Percentiles rank a stretch among this genome's conserved stretches.
phyloP scores from a whole-genome alignment of 2,888 invertebrate genomes.

The Watsonalla cultraria region DNA sequence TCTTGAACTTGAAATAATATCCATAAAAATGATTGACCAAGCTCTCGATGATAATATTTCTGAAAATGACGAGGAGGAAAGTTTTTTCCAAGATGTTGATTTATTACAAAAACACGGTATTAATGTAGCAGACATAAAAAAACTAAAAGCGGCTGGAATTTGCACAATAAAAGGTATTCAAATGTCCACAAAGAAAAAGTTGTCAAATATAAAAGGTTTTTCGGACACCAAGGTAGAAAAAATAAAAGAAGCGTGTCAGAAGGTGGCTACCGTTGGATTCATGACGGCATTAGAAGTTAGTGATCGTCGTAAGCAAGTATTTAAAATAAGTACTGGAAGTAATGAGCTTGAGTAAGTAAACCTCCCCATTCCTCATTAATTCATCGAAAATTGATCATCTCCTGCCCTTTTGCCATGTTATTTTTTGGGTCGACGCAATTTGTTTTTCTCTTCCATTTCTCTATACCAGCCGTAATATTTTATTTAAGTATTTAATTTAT shows the following conservation, averaged over 20 bases:
- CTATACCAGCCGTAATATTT: no score
- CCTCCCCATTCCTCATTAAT: not conserved
- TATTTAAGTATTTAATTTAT: no score
- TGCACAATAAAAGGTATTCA: slow-evolving; percentile 90
- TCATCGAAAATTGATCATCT: not conserved
- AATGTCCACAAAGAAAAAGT: slow-evolving; percentile 86
- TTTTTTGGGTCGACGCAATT: no score
- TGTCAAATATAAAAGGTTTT: slow-evolving; percentile 86
- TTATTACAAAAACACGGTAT: slow-evolving; percentile 80
- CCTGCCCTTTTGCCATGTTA: no score
- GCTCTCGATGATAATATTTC: slow-evolving; percentile 61
- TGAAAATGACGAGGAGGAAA: slow-evolving; percentile 81
- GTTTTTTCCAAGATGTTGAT: slow-evolving; percentile 87
- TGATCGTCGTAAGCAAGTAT: slow-evolving; percentile 84
- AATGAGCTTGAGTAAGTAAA: slow-evolving; percentile 83
- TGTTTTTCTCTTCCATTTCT: no score
- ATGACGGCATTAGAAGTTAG: slow-evolving; percentile 87
- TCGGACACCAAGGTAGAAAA: slow-evolving; percentile 88
- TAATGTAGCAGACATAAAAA: slow-evolving; percentile 87
- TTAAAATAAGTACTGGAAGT: slow-evolving; percentile 83
- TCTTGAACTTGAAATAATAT: not conserved
- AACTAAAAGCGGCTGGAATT: slow-evolving; percentile 86
- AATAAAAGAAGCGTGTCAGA: slow-evolving; percentile 87
- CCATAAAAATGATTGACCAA: slow-evolving; percentile 54
- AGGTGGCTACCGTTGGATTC: slow-evolving; percentile 82